phyloP scores from a whole-genome alignment of 2,797 vertebrate species.

The Phrynocephalus guinanensis region DNA sequence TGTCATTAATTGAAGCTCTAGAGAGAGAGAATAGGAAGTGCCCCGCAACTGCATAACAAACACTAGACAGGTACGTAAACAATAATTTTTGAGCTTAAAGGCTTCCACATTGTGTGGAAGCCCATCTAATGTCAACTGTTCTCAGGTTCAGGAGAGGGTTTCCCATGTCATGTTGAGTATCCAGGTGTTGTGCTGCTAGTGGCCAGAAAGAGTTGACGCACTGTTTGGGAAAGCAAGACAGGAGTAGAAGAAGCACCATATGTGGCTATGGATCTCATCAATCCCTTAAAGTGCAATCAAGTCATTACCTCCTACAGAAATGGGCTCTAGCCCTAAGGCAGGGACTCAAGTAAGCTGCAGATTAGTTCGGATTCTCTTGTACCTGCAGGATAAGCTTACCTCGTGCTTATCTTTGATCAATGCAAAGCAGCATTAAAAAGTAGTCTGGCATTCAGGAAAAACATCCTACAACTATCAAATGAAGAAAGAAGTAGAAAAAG shows the following conservation, averaged over 20 bases:
- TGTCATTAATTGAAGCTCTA: too few relatives aligned
- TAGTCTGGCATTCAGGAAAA: neutral
- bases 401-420: neutral
- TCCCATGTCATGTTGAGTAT: neutral
- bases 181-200: neutral
- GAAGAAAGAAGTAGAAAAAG: neutral
- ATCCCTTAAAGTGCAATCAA: neutral
- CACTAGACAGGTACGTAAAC: too few relatives aligned
- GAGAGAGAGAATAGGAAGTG: too few relatives aligned
- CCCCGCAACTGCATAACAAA: too few relatives aligned
- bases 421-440: neutral
- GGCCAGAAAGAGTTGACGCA: neutral
- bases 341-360: neutral
- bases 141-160: too few relatives aligned
- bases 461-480: neutral
- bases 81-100: too few relatives aligned
- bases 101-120: too few relatives aligned
- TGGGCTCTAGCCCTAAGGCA: neutral
- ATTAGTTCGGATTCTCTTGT: neutral
- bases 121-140: too few relatives aligned
- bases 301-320: neutral
- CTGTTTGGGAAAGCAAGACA: neutral
- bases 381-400: neutral
- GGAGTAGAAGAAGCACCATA: neutral
- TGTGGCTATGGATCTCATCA: too few relatives aligned